A percentile compares a stretch with the other conserved stretches of the same genome.
Conservation (phyloP, 2,797 vertebrate species). For the Borostomias antarcticus region DNA sequence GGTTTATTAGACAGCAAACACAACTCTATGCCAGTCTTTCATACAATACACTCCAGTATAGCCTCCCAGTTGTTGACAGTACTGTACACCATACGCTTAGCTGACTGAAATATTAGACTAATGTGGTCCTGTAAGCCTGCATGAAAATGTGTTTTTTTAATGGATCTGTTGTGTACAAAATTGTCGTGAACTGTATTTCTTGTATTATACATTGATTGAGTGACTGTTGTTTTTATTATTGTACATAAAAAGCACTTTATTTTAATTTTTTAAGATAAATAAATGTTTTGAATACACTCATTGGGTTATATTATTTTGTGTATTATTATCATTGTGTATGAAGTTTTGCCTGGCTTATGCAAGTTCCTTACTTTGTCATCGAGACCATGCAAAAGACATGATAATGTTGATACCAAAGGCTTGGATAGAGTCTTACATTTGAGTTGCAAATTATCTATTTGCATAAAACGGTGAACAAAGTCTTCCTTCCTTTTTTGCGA, state of each 20-base stretch:
- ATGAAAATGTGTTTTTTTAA: constrained; percentile 59
- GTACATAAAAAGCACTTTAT: constrained; percentile 84
- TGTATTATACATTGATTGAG: constrained; percentile 75
- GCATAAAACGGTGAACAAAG: constrained; percentile 15
- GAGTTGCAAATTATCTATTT: constrained; percentile 24
- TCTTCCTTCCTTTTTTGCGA: no score
- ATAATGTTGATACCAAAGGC: background rate
- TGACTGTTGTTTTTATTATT: constrained; percentile 81
- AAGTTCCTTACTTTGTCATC: background rate
- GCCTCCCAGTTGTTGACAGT: constrained; percentile 41
- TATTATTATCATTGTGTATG: background rate
- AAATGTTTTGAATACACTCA: constrained; percentile 67
- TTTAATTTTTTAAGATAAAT: constrained; percentile 80
- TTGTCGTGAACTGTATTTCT: constrained; percentile 78
- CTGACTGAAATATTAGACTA: constrained; percentile 73
- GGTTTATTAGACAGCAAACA: background rate
- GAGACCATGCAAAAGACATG: no score
- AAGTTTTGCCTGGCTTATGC: background rate
- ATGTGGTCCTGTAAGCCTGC: constrained; percentile 74
- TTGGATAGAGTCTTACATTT: constrained; percentile 4
- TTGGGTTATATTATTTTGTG: background rate
- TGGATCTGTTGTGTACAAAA: constrained; percentile 72
- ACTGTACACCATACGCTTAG: constrained; percentile 58
- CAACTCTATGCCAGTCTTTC: constrained; percentile 43
- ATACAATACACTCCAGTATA: constrained; percentile 40